A percentile compares a stretch with the other conserved stretches of the same genome.
phyloP scores from a whole-genome alignment of 2,113 vertebrate genomes.

The Aspidoscelis tigris region DNA sequence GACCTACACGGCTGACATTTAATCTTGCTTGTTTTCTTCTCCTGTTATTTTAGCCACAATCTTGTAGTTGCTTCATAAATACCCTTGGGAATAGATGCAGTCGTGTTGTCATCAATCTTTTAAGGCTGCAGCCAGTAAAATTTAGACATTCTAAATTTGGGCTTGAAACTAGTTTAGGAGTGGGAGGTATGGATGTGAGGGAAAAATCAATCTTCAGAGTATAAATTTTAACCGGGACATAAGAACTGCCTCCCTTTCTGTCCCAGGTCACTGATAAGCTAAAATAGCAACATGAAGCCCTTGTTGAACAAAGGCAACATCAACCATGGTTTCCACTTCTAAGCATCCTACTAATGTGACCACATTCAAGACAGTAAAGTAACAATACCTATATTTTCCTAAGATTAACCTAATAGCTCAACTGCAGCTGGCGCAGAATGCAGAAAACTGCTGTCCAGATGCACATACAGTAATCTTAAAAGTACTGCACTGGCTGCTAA shows the following conservation, averaged over 20 bases:
- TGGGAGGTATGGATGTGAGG: neutral
- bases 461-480: too few species aligned
- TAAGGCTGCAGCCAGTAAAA: neutral
- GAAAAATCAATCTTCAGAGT: neutral
- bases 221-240: slow-evolving; percentile 3
- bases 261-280: neutral
- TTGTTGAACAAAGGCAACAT: neutral
- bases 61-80: slow-evolving; percentile 9
- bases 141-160: neutral
- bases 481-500: too few species aligned
- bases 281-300: neutral
- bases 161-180: neutral
- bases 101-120: neutral
- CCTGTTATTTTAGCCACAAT: slow-evolving; percentile 21
- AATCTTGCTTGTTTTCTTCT: slow-evolving; percentile 29
- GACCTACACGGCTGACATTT: slow-evolving; percentile 15
- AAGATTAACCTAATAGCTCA: too few species aligned
- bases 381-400: too few species aligned
- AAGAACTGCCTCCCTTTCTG: neutral
- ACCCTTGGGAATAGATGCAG: neutral
- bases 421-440: too few species aligned
- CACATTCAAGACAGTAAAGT: too few species aligned
- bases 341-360: neutral
- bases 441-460: too few species aligned
- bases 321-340: neutral